Evolutionary conservation across 2,888 invertebrate genomes (phyloP), one percentile per base, ranked within the genome.

Genomic region (Penaeus monodon): DNA sequence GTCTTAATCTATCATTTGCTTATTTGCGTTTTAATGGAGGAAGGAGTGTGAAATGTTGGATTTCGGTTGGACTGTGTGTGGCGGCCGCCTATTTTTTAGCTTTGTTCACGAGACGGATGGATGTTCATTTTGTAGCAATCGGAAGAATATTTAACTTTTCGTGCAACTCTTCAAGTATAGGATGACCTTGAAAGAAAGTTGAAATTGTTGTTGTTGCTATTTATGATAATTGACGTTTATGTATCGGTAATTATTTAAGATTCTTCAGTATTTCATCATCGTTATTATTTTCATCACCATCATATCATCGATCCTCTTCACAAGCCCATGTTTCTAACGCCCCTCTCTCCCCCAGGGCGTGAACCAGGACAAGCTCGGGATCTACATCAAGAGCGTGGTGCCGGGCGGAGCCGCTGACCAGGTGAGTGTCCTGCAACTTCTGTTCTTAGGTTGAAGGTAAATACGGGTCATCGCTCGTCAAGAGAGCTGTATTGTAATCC

Each of bases 301-400:
- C 33, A 38, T 38, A 3, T 66, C 24, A 49, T 14, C 12, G 63
- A n/a, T 29, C 24, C 79, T 57, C 79, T 63, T 33, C 33, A 7
- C 38, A 49, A 22, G n/a, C 10, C 49, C 49, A 27, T 76, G 65
- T 20, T 22, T 63, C 17, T 64, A 29, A 29, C 27, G 29, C 29
- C 63, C 2, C 29, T 65, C 20, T 86, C 70, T n/a, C 63, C 81
- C 82, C 29, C 92, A 95, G 94, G 96, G 96, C 44, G 95, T 95
- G 81, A 95, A 95, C 8, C 96, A 96, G 92, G 95, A 95, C 91
- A 95, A 97, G 91, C 94, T 98, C 89, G 99, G 99, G 77, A 99
- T 99, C 92, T 99, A 99, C 93, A 98, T 99, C 90, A 99, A 99
- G 93, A 98, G 98, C 33, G 99, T 99, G 57, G 99, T 99, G 68